Base-by-base conservation (phyloP, 1,140 invertebrate species). In the Bombus polaris region DNA sequence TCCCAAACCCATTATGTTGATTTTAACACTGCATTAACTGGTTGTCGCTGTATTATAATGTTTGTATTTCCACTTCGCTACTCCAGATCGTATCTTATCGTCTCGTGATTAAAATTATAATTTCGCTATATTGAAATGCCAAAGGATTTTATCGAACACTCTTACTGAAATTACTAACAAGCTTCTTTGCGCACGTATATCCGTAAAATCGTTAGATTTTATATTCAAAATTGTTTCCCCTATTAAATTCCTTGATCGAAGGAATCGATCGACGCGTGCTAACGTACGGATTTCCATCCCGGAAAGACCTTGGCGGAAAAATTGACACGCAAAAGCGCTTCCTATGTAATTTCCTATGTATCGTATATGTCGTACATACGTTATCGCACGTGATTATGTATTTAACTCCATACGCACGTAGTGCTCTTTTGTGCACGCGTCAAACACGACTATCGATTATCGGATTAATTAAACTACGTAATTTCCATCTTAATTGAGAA, bases 1-100 rank as follows among this genome's bases (percentile, higher is more conserved):
- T 62, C 70, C 59, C 76, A 76, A 35, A 22, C 75, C 68, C 53
- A 87, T 88, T 88, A 88, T 76, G 87, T 78, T 87, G 87, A 87
- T 88, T 88, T 71, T 53, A 42, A 80, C 75, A 47, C n/a, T 8
- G 35, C 25, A 35, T 76, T 73, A 32, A 32, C n/a, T 59, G 53
- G 53, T n/a, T 32, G 10, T 59, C 25, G 74, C 53, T 57, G 18
- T 35, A 32, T 25, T 32, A 18, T 37, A 9, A 59, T 35, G 53
- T 59, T 76, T 59, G 53, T 13, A 59, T 39, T 76, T 76, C 57
- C 53, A 18, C 57, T 39, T 12, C 0, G 12, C n/a, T 22, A 35
- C 35, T 28, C 13, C 9, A 10, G 28, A 37, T 25, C 32, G 47
- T 32, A 3, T 13, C 35, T 37, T 9, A 5, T 59, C 25, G 35